A percentile compares a stretch with the other conserved stretches of the same genome.
These are phyloP conservation scores for Taenioides sp. DNA, from an alignment of 2,797 vertebrate genomes.

Conservation along the genomic window DNA sequence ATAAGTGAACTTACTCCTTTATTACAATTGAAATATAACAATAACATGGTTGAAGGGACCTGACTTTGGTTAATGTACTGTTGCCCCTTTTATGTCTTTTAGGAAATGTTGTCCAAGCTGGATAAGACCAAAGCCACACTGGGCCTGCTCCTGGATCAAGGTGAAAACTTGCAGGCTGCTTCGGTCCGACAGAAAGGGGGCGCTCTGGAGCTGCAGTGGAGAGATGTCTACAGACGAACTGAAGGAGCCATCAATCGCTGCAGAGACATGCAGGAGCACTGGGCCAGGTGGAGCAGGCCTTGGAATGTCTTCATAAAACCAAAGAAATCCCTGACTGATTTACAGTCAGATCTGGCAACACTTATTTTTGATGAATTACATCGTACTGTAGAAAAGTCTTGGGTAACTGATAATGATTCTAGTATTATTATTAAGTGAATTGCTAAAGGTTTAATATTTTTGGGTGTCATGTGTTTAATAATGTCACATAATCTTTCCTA, in stretches of 20 bases:
- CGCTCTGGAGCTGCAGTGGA: constrained; percentile 85
- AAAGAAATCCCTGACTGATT: constrained; percentile 1
- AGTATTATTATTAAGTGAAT: constrained; percentile 4
- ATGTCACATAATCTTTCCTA: background rate
- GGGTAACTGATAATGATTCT: background rate
- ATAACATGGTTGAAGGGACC: too few species aligned
- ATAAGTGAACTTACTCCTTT: background rate
- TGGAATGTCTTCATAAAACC: background rate
- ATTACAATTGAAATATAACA: background rate
- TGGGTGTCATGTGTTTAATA: background rate
- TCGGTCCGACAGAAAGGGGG: constrained; percentile 68
- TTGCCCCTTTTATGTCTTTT: background rate
- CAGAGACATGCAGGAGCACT: constrained; percentile 70
- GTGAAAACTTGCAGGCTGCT: constrained; percentile 66
- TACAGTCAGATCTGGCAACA: background rate
- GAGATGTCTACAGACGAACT: constrained; percentile 71
- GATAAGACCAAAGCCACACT: constrained; percentile 78
- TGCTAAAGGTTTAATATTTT: too few species aligned
- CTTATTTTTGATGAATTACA: constrained; percentile 15
- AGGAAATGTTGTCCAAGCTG: constrained; percentile 82
- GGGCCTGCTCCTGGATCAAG: constrained; percentile 78
- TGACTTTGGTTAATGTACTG: too few species aligned
- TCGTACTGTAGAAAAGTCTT: background rate
- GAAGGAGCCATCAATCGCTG: constrained; percentile 80
- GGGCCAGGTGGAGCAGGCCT: constrained; percentile 72